Base-by-base conservation (phyloP, 2,888 invertebrate genomes). In the Drosophila niveifrons region DNA sequence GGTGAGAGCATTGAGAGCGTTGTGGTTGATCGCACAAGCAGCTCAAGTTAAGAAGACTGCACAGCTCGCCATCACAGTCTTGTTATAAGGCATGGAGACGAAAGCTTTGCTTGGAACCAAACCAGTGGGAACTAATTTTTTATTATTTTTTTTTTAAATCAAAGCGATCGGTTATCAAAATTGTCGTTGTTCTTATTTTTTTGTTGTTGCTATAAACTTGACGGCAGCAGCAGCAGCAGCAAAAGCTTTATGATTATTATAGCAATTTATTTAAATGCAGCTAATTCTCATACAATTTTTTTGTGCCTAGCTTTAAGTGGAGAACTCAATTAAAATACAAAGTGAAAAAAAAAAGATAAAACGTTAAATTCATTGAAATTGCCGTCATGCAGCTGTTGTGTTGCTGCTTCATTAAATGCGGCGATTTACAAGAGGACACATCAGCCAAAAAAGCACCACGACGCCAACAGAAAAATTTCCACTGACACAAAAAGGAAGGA, bases 21-120 rank as follows among this genome's bases (percentile, higher is more conserved):
- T 13, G 84, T 83, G 3, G 75, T 89, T 13, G 71, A 74, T 18
- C 81, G 82, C 17, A 50, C 72, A 0, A 10, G 51, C 52, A 79
- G 59, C 13, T 78, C 50, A 15, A 8, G 36, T 36, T 36, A 36
- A 36, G 34, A 2, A 23, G 29, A 17, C 6, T 13, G 23, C 23
- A 36, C 41, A 44, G 23, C 58, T 29, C 11, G 11, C 10, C 39
- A 51, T 23, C 23, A n/a, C 9, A 17, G 50, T 1, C 44, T 31
- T 39, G 55, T 66, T 55, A 13, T n/a, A n/a, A 65, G 39, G 15
- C 39, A 51, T 39, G 17, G 2, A n/a, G 2, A 36, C 28, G 13
- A 1, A 15, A 70, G 29, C 56, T 15, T 23, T 23, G 23, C 23
- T 23, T 23, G 23, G 6, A 23, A 23, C 23, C 23, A 23, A 23